Conservation (phyloP, 2,888 invertebrate genomes). For the Octodonta nipae region DNA sequence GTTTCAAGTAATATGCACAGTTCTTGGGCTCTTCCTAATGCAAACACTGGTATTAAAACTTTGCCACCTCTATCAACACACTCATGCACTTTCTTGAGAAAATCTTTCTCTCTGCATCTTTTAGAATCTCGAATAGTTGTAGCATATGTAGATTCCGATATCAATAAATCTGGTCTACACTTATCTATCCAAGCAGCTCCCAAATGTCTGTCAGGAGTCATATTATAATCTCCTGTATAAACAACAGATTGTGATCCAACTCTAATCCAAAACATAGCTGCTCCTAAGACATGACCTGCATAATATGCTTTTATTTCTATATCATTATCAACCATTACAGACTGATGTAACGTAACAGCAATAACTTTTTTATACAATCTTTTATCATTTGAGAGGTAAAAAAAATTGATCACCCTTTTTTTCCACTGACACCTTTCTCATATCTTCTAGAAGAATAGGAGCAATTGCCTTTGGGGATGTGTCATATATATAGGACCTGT, state of each 20-base stretch:
- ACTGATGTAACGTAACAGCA: slow-evolving; percentile 89
- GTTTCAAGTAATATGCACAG: slow-evolving; percentile 95
- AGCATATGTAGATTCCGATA: slow-evolving; percentile 97
- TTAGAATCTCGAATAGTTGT: slow-evolving; percentile 98
- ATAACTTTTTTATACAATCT: slow-evolving; percentile 98
- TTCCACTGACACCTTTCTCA: slow-evolving; percentile 90
- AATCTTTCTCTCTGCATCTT: slow-evolving; percentile 90
- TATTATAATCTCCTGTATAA: slow-evolving; percentile 98
- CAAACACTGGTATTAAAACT: slow-evolving; percentile 97
- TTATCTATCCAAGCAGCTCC: slow-evolving; percentile 99
- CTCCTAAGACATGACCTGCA: slow-evolving; percentile 97
- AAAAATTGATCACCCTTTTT: slow-evolving; percentile 91
- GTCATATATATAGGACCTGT: slow-evolving; percentile 99
- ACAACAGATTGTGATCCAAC: slow-evolving; percentile 96
- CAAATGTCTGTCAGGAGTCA: slow-evolving; percentile 97
- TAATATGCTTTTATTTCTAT: slow-evolving; percentile 98
- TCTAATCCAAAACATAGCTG: slow-evolving; percentile 94
- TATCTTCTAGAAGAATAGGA: slow-evolving; percentile 87
- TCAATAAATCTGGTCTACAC: slow-evolving; percentile 89
- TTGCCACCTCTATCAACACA: slow-evolving; percentile 96
- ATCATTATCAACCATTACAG: slow-evolving; percentile 92
- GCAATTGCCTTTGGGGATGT: slow-evolving; percentile 97
- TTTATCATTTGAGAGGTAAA: slow-evolving; percentile 99
- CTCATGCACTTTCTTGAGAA: slow-evolving; percentile 93
- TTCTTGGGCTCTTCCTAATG: slow-evolving; percentile 94